Percentiles rank a stretch among this genome's conserved stretches.
These are phyloP conservation scores for Andrena fulva DNA, from an alignment of 2,888 invertebrate species.

Conservation along the genomic window DNA sequence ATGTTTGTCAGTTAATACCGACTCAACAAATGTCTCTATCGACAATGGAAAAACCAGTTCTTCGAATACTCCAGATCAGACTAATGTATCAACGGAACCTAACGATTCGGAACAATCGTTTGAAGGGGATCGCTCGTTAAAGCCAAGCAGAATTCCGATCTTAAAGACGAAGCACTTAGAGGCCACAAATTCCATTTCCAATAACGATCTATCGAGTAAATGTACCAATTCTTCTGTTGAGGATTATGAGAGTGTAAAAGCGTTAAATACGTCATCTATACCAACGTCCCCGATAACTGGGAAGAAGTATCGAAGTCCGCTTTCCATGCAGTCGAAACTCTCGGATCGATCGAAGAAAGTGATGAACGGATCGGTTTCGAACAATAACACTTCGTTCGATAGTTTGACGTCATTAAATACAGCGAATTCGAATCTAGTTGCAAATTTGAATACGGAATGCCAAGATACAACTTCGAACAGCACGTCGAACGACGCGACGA, in stretches of 20 bases:
- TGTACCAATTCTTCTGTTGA: conserved; percentile 68
- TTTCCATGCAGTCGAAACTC: conserved; percentile 73
- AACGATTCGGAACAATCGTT: conserved; percentile 55
- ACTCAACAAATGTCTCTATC: conserved; percentile 20
- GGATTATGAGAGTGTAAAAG: conserved; percentile 67
- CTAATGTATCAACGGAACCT: conserved; percentile 28
- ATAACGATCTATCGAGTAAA: conserved; percentile 74
- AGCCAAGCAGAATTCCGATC: conserved; percentile 80
- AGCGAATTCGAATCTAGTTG: conserved; percentile 35
- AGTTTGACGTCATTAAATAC: conserved; percentile 30
- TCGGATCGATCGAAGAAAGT: conserved; percentile 72
- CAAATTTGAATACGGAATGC: conserved; percentile 41
- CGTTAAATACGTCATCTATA: conserved; percentile 68
- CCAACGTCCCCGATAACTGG: conserved; percentile 81
- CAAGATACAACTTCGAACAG: conserved; percentile 34
- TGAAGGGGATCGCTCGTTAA: conserved; percentile 73
- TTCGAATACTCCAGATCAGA: conserved; percentile 37
- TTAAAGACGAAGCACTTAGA: conserved; percentile 77
- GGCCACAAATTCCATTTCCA: conserved; percentile 64
- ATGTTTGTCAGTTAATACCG: conserved; percentile 18
- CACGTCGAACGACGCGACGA: conserved; percentile 17
- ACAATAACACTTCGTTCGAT: conserved; percentile 65
- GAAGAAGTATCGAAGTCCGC: conserved; percentile 80
- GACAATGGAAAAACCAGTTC: conserved; percentile 43
- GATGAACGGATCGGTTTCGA: conserved; percentile 70